Percentiles rank a stretch among this genome's conserved stretches.
phyloP scores from a whole-genome alignment of 2,113 vertebrate species.

The Bolborhynchus lineola region DNA sequence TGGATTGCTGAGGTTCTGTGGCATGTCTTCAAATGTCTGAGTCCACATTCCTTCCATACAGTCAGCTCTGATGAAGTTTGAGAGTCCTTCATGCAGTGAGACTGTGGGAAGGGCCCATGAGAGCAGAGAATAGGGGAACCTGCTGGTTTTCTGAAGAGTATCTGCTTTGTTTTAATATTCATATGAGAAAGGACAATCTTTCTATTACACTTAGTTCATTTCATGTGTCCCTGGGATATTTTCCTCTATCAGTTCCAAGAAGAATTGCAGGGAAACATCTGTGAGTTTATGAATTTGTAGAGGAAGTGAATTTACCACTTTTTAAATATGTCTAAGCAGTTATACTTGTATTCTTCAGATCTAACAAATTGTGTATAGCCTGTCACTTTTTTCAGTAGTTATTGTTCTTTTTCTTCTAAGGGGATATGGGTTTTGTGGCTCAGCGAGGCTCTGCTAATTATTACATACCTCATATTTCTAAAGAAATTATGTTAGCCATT shows the following conservation, averaged over 20 bases:
- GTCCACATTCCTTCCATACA: constrained; percentile 22
- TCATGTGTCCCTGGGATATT: not conserved
- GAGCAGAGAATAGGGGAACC: constrained; percentile 5
- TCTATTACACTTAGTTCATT: not conserved
- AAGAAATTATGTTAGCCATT: not conserved
- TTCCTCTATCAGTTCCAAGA: constrained; percentile 45
- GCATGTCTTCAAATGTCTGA: not conserved
- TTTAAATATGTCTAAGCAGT: not conserved
- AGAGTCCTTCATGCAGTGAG: not conserved
- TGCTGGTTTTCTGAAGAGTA: constrained; percentile 25
- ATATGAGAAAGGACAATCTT: constrained; percentile 30
- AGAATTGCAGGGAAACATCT: constrained; percentile 25
- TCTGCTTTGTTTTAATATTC: not conserved
- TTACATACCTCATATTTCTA: not conserved
- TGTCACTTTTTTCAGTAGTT: constrained; percentile 6
- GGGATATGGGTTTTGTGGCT: not conserved
- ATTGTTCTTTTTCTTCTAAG: not conserved
- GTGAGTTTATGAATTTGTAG: constrained; percentile 33
- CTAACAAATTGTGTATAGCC: not conserved
- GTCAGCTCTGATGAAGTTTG: not conserved
- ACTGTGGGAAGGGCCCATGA: not conserved
- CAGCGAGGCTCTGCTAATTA: constrained; percentile 3
- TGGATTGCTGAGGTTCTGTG: constrained; percentile 1
- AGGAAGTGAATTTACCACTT: constrained; percentile 25
- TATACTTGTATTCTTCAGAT: constrained; percentile 6